A percentile compares a stretch with the other conserved stretches of the same genome.
phyloP scores from a whole-genome alignment of 2,113 vertebrate genomes.

The Forbesichthys papilliferus region DNA sequence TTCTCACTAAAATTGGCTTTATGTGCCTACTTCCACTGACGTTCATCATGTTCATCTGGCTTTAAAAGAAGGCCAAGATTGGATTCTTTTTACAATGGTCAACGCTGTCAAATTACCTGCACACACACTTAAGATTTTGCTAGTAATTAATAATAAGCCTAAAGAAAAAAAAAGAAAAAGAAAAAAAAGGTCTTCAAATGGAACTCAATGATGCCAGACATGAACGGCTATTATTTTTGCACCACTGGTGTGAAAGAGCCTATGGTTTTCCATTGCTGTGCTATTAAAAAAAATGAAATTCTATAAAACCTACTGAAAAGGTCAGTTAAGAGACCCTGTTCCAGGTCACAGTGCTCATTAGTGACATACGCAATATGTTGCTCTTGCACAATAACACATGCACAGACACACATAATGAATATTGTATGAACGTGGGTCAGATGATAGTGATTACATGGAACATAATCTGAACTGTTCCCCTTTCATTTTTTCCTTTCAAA shows the following conservation, averaged over 20 bases:
- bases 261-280: conserved; percentile 27
- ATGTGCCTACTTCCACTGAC: conserved; percentile 14
- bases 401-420: conserved; percentile 36
- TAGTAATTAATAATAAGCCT: not conserved
- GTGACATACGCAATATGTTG: conserved; percentile 51
- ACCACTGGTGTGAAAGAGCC: conserved; percentile 14
- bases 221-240: not conserved
- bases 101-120: not conserved
- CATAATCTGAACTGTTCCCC: conserved; percentile 26
- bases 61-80: not conserved
- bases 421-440: conserved; percentile 56
- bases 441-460: conserved; percentile 53
- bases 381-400: conserved; percentile 21
- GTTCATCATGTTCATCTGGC: no score
- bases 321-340: conserved; percentile 44
- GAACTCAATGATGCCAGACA: conserved; percentile 28
- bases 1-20: conserved; percentile 18
- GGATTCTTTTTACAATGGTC: not conserved
- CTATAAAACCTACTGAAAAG: conserved; percentile 36
- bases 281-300: conserved; percentile 25
- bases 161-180: conserved; percentile 16
- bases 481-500: conserved; percentile 12
- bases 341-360: conserved; percentile 43
- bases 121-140: not conserved
- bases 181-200: conserved; percentile 1